phyloP scores from a whole-genome alignment of 2,888 invertebrate species.

The Dioctria linearis region DNA sequence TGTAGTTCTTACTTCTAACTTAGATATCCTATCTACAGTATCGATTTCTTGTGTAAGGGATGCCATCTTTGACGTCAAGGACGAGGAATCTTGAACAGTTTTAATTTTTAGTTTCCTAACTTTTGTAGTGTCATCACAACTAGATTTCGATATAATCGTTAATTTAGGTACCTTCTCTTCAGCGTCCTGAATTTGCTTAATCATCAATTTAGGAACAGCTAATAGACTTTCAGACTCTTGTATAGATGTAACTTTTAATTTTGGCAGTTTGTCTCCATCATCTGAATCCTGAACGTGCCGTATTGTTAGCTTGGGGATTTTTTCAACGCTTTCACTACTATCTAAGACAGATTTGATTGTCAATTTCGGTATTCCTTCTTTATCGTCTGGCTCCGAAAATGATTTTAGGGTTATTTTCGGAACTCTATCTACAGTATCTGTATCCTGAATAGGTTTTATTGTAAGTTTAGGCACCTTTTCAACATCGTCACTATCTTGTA shows the following conservation, averaged over 20 bases:
- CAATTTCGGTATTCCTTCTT: conserved; percentile 63
- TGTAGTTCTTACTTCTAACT: conserved; percentile 48
- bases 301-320: conserved; percentile 72
- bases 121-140: conserved; percentile 66
- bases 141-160: conserved; percentile 64
- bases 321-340: conserved; percentile 68
- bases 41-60: conserved; percentile 62
- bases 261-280: conserved; percentile 65
- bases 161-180: conserved; percentile 67
- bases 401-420: conserved; percentile 66
- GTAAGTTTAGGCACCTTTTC: conserved; percentile 62
- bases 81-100: conserved; percentile 35
- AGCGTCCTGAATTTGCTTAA: conserved; percentile 47
- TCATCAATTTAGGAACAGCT: conserved; percentile 53
- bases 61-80: background rate
- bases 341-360: conserved; percentile 69
- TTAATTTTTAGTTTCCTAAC: conserved; percentile 54
- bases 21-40: conserved; percentile 53
- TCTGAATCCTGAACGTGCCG: conserved; percentile 72
- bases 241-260: conserved; percentile 62
- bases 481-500: conserved; percentile 24
- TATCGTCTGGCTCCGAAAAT: conserved; percentile 55
- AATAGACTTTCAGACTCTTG: conserved; percentile 27
- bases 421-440: conserved; percentile 62
- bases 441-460: conserved; percentile 62